phyloP scores from a whole-genome alignment of 2,888 invertebrate species.

The Habrosyne pyritoides region DNA sequence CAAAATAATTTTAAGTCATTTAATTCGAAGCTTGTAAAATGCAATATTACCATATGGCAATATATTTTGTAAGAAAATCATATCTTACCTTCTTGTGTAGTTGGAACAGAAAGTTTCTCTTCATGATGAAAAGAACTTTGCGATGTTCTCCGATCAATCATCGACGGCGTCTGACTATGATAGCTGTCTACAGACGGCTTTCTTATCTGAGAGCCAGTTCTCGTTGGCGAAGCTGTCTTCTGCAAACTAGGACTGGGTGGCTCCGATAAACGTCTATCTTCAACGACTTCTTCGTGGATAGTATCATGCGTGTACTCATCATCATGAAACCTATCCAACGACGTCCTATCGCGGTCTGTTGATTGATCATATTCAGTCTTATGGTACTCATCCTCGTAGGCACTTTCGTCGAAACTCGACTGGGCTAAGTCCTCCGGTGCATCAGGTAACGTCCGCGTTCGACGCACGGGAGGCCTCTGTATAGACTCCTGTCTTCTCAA shows the following conservation, averaged over 20 bases:
- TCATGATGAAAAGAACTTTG: conserved; percentile 82
- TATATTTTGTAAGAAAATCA: conserved; percentile 8
- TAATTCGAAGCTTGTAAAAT: background rate
- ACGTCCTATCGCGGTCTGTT: conserved; percentile 68
- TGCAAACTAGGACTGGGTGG: conserved; percentile 61
- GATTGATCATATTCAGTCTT: conserved; percentile 80
- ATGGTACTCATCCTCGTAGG: conserved; percentile 81
- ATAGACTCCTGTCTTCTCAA: conserved; percentile 79
- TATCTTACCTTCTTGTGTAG: conserved; percentile 69
- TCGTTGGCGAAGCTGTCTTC: conserved; percentile 73
- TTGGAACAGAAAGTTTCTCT: conserved; percentile 76
- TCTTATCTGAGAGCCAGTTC: conserved; percentile 59
- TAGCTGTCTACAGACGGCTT: conserved; percentile 78
- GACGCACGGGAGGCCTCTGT: conserved; percentile 76
- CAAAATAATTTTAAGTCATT: too few species aligned
- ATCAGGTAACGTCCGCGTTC: conserved; percentile 75
- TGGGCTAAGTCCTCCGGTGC: conserved; percentile 73
- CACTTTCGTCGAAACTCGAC: conserved; percentile 79
- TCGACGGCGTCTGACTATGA: conserved; percentile 73
- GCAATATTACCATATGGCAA: background rate
- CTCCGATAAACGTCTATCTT: conserved; percentile 65
- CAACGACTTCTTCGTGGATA: conserved; percentile 61
- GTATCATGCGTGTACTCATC: conserved; percentile 70
- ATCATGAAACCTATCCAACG: conserved; percentile 75
- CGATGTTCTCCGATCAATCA: conserved; percentile 75